phyloP scores from a whole-genome alignment of 1,140 invertebrate genomes.

The Philotrypesis tridentata region DNA sequence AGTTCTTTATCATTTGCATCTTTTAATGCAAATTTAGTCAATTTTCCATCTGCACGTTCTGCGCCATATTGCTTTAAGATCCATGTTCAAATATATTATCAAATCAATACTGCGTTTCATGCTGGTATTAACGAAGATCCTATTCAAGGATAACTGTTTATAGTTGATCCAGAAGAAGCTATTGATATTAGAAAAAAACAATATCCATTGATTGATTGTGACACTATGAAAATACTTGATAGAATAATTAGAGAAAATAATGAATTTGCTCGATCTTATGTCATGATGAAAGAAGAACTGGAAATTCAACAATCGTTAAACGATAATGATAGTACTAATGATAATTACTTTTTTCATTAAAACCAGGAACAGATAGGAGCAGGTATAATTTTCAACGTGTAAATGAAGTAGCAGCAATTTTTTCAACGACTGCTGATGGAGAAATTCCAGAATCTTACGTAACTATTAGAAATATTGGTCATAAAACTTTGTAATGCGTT shows the following conservation, averaged over 20 bases:
- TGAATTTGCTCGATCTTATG: no score
- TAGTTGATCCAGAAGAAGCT: no score
- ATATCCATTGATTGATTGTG: slow-evolving; percentile 17
- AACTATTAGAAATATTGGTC: background rate
- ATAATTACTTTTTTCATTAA: no score
- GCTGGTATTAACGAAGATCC: background rate
- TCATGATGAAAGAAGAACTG: no score
- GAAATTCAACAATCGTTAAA: no score
- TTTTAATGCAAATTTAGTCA: slow-evolving; percentile 2
- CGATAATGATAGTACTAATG: no score
- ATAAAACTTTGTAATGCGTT: background rate
- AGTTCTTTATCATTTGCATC: slow-evolving; percentile 13
- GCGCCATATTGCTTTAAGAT: slow-evolving; percentile 13
- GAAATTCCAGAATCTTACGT: background rate
- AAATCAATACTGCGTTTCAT: slow-evolving; percentile 23
- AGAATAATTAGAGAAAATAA: slow-evolving; percentile 29
- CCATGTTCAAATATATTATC: slow-evolving; percentile 15
- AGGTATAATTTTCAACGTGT: slow-evolving; percentile 4
- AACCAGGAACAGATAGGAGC: background rate
- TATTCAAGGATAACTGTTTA: slow-evolving; percentile 41
- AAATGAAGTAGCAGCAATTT: background rate
- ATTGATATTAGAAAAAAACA: slow-evolving; percentile 27
- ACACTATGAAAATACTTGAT: slow-evolving; percentile 32
- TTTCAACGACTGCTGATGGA: background rate
- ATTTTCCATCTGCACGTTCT: background rate